Conservation (phyloP, 2,888 invertebrate genomes). For the Gastracanthus pulcherrimus region DNA sequence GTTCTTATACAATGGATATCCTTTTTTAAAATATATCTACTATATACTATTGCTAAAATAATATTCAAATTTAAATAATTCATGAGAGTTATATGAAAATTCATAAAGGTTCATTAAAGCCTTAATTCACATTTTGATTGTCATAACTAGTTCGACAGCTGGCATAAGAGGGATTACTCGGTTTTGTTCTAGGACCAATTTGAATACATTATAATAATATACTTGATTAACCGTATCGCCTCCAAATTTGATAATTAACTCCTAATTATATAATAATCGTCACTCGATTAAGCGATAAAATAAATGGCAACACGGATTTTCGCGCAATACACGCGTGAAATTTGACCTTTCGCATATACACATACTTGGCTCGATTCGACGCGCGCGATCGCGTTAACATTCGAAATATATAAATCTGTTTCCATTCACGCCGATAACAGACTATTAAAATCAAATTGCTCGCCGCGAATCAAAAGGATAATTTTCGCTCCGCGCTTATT, state of each 20-base stretch:
- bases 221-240: neutral
- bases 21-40: too few relatives aligned
- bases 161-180: too few relatives aligned
- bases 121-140: too few relatives aligned
- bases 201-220: neutral
- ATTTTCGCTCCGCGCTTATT: conserved; percentile 1
- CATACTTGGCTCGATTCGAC: neutral
- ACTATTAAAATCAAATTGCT: conserved; percentile 44
- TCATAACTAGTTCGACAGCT: too few relatives aligned
- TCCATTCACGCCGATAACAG: neutral
- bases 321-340: conserved; percentile 5
- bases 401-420: conserved; percentile 43
- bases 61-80: too few relatives aligned
- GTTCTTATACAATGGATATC: too few relatives aligned
- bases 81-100: too few relatives aligned
- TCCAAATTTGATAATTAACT: neutral
- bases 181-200: neutral
- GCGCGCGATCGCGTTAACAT: conserved; percentile 5
- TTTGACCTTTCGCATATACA: neutral
- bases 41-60: too few relatives aligned
- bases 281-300: neutral
- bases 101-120: too few relatives aligned
- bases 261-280: conserved; percentile 17
- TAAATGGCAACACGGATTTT: neutral
- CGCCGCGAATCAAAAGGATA: conserved; percentile 18